A percentile compares a stretch with the other conserved stretches of the same genome.
These are phyloP conservation scores for Halichoerus grypus DNA, from an alignment of 2,113 vertebrate species.

Conservation along the genomic window DNA sequence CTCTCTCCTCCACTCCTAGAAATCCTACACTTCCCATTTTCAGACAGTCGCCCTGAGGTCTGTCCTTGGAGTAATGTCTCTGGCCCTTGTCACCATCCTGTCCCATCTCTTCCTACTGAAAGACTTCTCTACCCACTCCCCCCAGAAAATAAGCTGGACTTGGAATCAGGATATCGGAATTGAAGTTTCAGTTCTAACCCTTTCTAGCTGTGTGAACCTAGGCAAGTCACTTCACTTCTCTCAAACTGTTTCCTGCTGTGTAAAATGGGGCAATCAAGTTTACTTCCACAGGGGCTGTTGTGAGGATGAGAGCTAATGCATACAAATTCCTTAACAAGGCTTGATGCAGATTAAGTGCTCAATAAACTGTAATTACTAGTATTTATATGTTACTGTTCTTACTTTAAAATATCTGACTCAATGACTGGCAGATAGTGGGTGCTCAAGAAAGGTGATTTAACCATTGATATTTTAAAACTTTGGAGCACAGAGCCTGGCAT, in stretches of 20 bases:
- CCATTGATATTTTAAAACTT: neutral
- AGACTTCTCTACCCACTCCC: neutral
- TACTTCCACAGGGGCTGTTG: neutral
- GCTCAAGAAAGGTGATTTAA: constrained; percentile 8
- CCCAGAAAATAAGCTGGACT: neutral
- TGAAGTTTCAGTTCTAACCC: neutral
- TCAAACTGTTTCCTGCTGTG: constrained; percentile 12
- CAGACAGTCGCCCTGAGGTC: neutral
- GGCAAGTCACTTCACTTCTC: constrained; percentile 8
- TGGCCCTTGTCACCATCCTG: neutral
- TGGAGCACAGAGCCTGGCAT: neutral
- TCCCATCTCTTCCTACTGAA: neutral
- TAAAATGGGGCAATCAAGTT: neutral
- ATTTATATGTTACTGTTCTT: neutral
- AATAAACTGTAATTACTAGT: neutral
- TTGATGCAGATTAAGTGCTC: neutral
- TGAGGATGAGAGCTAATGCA: neutral
- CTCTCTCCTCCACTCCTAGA: neutral
- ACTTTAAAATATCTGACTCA: neutral
- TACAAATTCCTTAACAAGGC: neutral
- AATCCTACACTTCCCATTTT: neutral
- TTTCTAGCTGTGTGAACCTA: neutral
- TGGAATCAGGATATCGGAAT: neutral
- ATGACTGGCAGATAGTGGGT: neutral
- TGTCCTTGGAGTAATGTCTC: neutral